Evolutionary conservation across 2,888 invertebrate species (phyloP), one percentile per base, ranked within the genome.

Genomic region (Andrena bucephala): DNA sequence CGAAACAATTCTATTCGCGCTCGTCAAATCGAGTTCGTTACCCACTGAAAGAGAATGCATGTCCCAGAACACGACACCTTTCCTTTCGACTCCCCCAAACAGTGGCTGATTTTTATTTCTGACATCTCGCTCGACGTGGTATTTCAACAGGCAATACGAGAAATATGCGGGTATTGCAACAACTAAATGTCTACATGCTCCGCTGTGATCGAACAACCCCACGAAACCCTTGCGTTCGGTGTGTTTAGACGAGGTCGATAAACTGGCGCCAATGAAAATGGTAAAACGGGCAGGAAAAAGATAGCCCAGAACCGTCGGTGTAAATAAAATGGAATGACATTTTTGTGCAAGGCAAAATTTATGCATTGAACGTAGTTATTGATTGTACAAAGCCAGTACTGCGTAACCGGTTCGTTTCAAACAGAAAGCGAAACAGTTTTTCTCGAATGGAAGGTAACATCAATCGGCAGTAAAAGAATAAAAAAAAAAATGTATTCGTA

Each of bases 1-100:
- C 10, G 73, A 31, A 66, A 66, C 54, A 77, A 68, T 77, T 81
- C 67, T 27, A 72, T 81, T 81, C 65, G 16, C 67, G 54, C 16
- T 31, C 33, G 69, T 81, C 36, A 74, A 74, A 81, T 78, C 66
- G 66, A 74, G 60, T 78, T 81, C 73, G 78, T 78, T 74, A 59
- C 63, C 42, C 60, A 54, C 65, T 48, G 63, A 54, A 62, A 62
- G 62, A 50, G 71, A 7, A 80, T 16, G 50, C 24, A 10, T 20
- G 52, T 62, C 62, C 36, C 16, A 13, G 50, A 29, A 69, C 42
- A 54, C 59, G 59, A 66, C 70, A 54, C 60, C 24, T 42, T 31
- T 60, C 42, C 70, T 42, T 52, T 66, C 42, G 20, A 42, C 24
- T 24, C 59, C 13, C n/a, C 24, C 52, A 16, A 65, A 66, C 52